phyloP scores from a whole-genome alignment of 2,797 vertebrate genomes.

The Crax fasciolata region DNA sequence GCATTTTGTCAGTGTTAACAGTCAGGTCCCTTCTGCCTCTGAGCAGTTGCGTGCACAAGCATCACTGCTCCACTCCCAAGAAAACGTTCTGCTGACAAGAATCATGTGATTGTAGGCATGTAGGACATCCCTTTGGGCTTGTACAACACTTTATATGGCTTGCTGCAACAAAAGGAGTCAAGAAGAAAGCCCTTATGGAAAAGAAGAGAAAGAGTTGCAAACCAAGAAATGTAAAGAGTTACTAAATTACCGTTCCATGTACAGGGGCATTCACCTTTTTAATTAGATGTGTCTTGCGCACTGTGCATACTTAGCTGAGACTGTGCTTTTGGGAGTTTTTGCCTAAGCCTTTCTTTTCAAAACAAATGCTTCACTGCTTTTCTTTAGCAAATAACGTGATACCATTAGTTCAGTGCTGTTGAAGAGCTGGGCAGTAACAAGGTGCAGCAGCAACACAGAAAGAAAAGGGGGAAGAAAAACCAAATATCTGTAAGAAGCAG shows the following conservation, averaged over 20 bases:
- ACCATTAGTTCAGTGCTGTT: slow-evolving; percentile 7
- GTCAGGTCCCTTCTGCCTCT: neutral
- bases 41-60: neutral
- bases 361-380: slow-evolving; percentile 43
- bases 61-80: neutral
- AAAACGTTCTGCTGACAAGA: neutral
- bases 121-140: neutral
- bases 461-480: neutral
- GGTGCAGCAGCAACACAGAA: neutral
- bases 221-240: neutral
- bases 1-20: neutral
- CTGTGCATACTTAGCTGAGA: neutral
- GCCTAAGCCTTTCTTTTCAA: slow-evolving; percentile 6
- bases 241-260: neutral
- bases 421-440: slow-evolving; percentile 34
- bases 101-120: accelerated
- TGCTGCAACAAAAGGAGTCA: neutral
- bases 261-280: neutral
- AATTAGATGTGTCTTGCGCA: neutral
- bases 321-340: slow-evolving; percentile 31
- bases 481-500: slow-evolving; percentile 45
- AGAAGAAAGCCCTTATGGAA: neutral
- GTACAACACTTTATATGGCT: neutral
- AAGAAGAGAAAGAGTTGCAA: neutral
- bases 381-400: slow-evolving; percentile 30